Evolutionary conservation across 2,888 invertebrate genomes (phyloP).

Genomic region (Podotricha telesiphe): DNA sequence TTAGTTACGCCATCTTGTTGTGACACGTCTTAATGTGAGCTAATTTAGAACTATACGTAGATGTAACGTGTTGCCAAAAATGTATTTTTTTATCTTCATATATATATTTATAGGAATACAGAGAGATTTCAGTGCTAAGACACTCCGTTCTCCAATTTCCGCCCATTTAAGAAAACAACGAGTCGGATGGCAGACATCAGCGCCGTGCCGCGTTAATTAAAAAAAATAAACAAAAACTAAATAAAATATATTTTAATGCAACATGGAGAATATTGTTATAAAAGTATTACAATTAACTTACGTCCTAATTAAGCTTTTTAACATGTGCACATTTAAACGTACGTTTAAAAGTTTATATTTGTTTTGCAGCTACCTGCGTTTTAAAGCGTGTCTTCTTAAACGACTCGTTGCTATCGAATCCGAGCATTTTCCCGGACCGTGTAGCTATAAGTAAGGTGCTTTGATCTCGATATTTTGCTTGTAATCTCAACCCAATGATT

Average conservation of each 20-base stretch:
- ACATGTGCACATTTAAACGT: not conserved
- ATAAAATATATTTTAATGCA: too few relatives aligned
- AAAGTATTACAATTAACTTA: not conserved
- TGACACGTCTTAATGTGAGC: slow-evolving; percentile 62
- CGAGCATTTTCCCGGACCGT: not conserved
- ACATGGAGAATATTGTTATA: not conserved
- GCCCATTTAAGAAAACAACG: not conserved
- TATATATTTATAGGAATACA: too few relatives aligned
- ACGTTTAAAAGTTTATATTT: not conserved
- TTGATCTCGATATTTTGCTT: slow-evolving; percentile 10
- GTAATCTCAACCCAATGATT: slow-evolving; percentile 19
- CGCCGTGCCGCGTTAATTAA: not conserved
- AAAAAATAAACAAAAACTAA: too few relatives aligned
- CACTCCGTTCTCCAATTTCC: not conserved
- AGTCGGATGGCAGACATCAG: not conserved
- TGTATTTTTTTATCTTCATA: too few relatives aligned
- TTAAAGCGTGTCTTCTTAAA: not conserved
- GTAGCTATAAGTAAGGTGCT: slow-evolving; percentile 20
- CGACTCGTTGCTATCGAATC: not conserved
- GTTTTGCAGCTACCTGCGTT: slow-evolving; percentile 20
- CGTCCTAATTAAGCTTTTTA: slow-evolving; percentile 4
- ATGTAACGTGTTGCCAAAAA: not conserved
- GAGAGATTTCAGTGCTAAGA: not conserved
- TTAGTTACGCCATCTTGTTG: slow-evolving; percentile 57
- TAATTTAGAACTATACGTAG: slow-evolving; percentile 50